These are phyloP conservation scores for Xiphophorus maculatus DNA, from an alignment of 2,113 vertebrate species.

Conservation along the genomic window DNA sequence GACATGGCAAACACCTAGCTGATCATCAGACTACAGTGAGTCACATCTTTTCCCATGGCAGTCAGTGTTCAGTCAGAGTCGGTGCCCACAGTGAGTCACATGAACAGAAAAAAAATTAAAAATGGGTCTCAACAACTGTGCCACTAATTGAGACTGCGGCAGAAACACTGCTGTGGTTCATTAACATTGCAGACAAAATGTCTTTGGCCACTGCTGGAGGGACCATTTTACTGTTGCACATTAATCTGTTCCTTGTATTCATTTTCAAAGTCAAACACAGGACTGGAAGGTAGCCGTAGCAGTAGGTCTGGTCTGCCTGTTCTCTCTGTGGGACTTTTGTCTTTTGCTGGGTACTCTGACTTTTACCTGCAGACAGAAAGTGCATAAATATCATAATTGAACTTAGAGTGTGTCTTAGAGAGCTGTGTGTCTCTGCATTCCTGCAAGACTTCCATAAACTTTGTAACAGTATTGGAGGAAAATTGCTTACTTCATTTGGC, in stretches of 20 bases:
- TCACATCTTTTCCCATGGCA: conserved; percentile 37
- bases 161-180: conserved; percentile 13
- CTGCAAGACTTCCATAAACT: neutral
- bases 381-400: too few species aligned
- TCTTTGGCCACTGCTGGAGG: conserved; percentile 23
- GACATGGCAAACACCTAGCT: conserved; percentile 11
- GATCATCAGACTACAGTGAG: conserved; percentile 11
- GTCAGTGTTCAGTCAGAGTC: conserved; percentile 10
- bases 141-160: neutral
- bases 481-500: neutral
- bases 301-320: too few species aligned
- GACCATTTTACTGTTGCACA: conserved; percentile 3
- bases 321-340: neutral
- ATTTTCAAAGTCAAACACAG: neutral
- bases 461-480: neutral
- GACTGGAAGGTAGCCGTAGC: neutral
- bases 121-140: conserved; percentile 1
- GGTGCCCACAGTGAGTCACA: conserved; percentile 9
- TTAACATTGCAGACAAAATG: conserved; percentile 26
- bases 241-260: neutral
- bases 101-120: conserved; percentile 11
- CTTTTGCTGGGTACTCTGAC: neutral
- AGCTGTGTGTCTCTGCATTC: neutral
- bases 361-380: neutral
- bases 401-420: too few species aligned